phyloP scores from a whole-genome alignment of 2,888 invertebrate genomes.

The Pseudococcus jackbeardsleyi region DNA sequence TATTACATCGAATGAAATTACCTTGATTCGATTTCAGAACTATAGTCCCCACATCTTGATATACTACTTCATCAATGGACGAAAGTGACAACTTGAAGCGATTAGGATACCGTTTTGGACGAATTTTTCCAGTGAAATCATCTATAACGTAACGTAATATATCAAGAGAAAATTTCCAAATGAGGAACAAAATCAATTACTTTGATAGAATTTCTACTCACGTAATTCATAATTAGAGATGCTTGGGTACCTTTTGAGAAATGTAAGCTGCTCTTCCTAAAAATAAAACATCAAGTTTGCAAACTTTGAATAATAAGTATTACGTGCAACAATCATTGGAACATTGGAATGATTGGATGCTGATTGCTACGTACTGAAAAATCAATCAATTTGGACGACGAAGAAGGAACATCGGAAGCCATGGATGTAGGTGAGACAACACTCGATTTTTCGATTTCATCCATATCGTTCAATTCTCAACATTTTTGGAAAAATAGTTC shows the following conservation, averaged over 20 bases:
- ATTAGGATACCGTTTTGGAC: neutral
- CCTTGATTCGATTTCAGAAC: constrained; percentile 42
- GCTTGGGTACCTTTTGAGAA: neutral
- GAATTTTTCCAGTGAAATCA: constrained; percentile 37
- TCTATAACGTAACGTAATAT: neutral
- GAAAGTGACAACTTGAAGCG: constrained; percentile 4
- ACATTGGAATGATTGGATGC: too few species aligned
- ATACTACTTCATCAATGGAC: constrained; percentile 35
- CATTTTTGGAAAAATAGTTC: too few species aligned
- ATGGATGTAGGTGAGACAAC: too few species aligned
- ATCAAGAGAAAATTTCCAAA: too few species aligned
- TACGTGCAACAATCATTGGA: too few species aligned
- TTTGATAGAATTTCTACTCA: neutral
- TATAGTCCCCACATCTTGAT: constrained; percentile 32
- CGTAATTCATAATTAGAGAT: neutral
- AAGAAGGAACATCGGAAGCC: too few species aligned
- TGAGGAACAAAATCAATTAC: neutral
- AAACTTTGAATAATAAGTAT: too few species aligned
- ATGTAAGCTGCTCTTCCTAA: neutral
- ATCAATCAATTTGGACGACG: too few species aligned
- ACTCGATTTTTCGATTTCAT: too few species aligned
- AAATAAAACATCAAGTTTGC: neutral
- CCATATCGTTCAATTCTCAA: too few species aligned
- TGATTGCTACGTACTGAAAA: too few species aligned
- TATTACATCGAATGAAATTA: neutral